phyloP scores from a whole-genome alignment of 2,888 invertebrate species.

The Eurytoma adleriae region DNA sequence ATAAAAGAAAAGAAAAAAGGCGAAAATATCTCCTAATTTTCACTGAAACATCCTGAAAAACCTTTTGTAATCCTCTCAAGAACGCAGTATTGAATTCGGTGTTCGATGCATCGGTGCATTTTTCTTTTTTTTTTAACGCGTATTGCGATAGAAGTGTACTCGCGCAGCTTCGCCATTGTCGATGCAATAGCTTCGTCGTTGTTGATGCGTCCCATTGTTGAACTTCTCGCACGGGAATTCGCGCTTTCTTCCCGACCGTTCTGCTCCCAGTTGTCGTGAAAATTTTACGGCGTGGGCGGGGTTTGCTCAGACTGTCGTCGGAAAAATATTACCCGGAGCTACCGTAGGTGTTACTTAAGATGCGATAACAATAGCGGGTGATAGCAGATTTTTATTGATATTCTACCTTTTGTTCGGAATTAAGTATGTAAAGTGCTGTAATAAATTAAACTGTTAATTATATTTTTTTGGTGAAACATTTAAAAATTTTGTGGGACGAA shows the following conservation, averaged over 20 bases:
- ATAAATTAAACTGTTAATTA: too few relatives aligned
- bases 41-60: too few relatives aligned
- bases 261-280: not conserved
- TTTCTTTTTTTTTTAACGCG: not conserved
- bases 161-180: not conserved
- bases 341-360: too few relatives aligned
- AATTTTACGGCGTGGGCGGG: not conserved
- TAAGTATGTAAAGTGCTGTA: too few relatives aligned
- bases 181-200: not conserved
- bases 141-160: conserved; percentile 12
- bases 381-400: too few relatives aligned
- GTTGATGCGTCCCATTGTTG: not conserved
- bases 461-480: too few relatives aligned
- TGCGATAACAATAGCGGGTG: too few relatives aligned
- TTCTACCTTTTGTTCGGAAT: too few relatives aligned
- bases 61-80: not conserved
- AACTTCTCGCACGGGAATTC: not conserved
- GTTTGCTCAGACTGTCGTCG: too few relatives aligned
- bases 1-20: not conserved
- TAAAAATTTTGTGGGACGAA: too few relatives aligned
- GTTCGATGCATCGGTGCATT: not conserved
- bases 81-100: not conserved
- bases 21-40: too few relatives aligned
- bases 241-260: not conserved
- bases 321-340: too few relatives aligned